Conservation (phyloP, 2,888 invertebrate genomes). For the Leptopilina drosophilae region DNA sequence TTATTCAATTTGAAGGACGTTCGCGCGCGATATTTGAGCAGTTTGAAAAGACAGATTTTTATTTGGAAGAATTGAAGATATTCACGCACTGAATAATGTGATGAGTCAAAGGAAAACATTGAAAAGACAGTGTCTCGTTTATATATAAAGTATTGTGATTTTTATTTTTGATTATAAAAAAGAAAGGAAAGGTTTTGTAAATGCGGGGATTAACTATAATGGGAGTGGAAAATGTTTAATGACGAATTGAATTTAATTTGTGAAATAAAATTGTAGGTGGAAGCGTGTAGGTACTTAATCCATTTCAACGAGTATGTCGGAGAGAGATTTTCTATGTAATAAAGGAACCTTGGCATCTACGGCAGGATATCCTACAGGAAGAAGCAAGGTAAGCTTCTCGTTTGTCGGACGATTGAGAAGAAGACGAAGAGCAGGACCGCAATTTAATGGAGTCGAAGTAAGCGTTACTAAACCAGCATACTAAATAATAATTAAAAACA, state of each 20-base stretch:
- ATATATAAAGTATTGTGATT: no score
- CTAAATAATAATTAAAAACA: slow-evolving; percentile 75
- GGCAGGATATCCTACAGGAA: slow-evolving; percentile 92
- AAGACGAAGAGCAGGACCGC: slow-evolving; percentile 87
- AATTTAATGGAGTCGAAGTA: slow-evolving; percentile 94
- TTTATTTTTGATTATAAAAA: neutral
- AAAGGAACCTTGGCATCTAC: slow-evolving; percentile 88
- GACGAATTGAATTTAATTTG: neutral
- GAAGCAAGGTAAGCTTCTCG: slow-evolving; percentile 88
- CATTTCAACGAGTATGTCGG: slow-evolving; percentile 84
- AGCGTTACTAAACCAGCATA: slow-evolving; percentile 91
- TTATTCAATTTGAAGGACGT: no score
- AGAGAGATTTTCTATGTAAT: slow-evolving; percentile 84
- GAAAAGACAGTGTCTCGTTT: no score
- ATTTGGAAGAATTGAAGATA: no score
- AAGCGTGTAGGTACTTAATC: slow-evolving; percentile 44
- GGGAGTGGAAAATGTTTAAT: neutral
- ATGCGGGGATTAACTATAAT: no score
- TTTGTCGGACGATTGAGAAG: slow-evolving; percentile 87
- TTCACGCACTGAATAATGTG: no score
- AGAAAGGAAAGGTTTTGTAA: no score
- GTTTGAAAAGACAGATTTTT: neutral
- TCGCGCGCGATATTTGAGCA: neutral
- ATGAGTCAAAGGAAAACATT: no score
- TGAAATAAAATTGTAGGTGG: slow-evolving; percentile 11